phyloP scores from a whole-genome alignment of 2,888 invertebrate genomes.

The Colletes collaris region DNA sequence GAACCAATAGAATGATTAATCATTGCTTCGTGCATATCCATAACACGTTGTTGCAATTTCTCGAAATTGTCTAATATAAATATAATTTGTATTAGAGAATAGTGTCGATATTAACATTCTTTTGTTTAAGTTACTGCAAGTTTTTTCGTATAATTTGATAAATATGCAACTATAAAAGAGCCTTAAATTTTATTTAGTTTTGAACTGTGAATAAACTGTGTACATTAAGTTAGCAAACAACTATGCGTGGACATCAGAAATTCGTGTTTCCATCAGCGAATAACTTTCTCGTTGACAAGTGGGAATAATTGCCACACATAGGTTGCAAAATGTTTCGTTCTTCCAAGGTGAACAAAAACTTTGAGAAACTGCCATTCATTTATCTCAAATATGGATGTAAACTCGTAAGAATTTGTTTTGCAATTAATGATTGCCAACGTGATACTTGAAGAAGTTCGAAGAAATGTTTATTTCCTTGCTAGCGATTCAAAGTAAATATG shows the following conservation, averaged over 20 bases:
- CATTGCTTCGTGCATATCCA: neutral
- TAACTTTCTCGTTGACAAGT: too few relatives aligned
- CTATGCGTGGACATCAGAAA: too few relatives aligned
- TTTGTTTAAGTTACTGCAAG: too few relatives aligned
- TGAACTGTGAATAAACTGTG: too few relatives aligned
- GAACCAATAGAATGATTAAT: constrained; percentile 5
- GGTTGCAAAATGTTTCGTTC: neutral
- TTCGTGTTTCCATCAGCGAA: neutral
- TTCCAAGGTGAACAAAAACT: constrained; percentile 2
- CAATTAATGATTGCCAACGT: neutral
- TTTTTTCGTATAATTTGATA: too few relatives aligned
- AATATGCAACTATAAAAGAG: too few relatives aligned
- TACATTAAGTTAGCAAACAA: neutral
- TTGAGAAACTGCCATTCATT: neutral
- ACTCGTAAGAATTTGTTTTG: neutral
- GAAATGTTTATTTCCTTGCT: too few relatives aligned
- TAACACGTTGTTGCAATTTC: neutral
- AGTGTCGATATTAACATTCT: too few relatives aligned
- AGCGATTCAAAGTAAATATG: too few relatives aligned
- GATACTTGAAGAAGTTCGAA: neutral
- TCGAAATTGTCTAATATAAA: neutral
- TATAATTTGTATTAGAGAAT: neutral
- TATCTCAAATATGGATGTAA: neutral
- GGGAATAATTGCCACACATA: constrained; percentile 8
- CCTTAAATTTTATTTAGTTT: too few relatives aligned